These are phyloP conservation scores for Diachasma alloeum DNA, from an alignment of 1,140 invertebrate species.

Conservation along the genomic window DNA sequence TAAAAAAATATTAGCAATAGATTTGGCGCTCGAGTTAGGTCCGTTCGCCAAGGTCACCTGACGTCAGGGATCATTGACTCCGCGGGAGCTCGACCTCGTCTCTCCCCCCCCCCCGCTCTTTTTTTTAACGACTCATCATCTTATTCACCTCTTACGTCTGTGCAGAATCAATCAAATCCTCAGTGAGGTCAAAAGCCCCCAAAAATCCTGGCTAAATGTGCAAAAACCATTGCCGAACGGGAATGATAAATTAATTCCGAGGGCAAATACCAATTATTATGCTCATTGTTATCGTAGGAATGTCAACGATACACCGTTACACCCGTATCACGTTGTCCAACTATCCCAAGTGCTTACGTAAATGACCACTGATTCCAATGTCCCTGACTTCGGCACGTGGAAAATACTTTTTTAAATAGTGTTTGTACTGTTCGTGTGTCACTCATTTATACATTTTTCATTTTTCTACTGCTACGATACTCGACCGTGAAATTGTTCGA, in stretches of 20 bases:
- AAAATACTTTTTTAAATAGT: constrained; percentile 2
- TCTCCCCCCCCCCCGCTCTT: constrained; percentile 32
- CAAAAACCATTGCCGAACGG: neutral
- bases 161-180: neutral
- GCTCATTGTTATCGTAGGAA: constrained; percentile 16
- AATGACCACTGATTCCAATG: constrained; percentile 13
- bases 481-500: neutral
- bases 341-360: neutral
- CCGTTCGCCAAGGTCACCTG: constrained; percentile 57
- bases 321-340: constrained; percentile 15
- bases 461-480: neutral
- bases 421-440: neutral
- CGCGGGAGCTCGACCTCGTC: constrained; percentile 54
- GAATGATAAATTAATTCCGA: neutral
- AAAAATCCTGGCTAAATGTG: neutral
- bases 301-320: constrained; percentile 17
- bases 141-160: neutral
- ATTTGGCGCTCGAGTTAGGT: constrained; percentile 46
- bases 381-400: constrained; percentile 19
- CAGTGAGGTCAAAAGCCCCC: neutral
- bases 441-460: neutral
- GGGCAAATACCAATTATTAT: neutral
- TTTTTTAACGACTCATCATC: neutral
- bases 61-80: constrained; percentile 61
- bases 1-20: constrained; percentile 38